Percentiles rank a stretch among this genome's conserved stretches.
phyloP scores from a whole-genome alignment of 2,888 invertebrate species.

The Labia minor region DNA sequence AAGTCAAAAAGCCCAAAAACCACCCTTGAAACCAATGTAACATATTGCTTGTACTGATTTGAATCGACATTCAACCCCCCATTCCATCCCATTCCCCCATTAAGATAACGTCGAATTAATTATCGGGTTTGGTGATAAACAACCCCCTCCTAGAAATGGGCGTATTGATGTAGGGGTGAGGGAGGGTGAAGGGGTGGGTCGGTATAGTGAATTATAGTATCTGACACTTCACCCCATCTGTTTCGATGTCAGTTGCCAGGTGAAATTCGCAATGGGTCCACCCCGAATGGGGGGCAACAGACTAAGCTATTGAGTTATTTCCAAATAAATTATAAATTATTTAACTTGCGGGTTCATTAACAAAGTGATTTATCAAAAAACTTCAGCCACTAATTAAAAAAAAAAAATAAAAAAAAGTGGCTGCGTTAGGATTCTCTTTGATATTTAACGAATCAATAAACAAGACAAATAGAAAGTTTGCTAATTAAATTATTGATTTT shows the following conservation, averaged over 20 bases:
- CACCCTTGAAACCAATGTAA: not conserved
- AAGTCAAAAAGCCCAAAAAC: not conserved
- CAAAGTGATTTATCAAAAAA: not conserved
- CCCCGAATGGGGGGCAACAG: no score
- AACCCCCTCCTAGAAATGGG: not conserved
- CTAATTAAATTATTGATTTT: conserved; percentile 4
- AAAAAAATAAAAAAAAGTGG: not conserved
- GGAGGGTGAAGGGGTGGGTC: no score
- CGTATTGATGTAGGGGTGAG: no score
- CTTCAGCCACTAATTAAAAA: not conserved
- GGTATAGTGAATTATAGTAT: conserved; percentile 3
- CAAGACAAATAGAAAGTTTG: not conserved
- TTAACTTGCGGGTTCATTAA: not conserved
- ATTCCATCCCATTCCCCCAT: not conserved
- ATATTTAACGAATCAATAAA: not conserved
- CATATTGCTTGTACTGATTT: not conserved
- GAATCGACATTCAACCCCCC: not conserved
- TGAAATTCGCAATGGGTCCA: not conserved
- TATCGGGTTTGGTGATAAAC: not conserved
- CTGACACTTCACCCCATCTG: conserved; percentile 4
- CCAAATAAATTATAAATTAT: not conserved
- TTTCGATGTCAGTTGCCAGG: not conserved
- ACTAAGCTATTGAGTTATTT: not conserved
- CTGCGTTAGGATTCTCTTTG: not conserved
- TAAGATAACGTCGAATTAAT: conserved; percentile 13